Evolutionary conservation across 2,113 vertebrate genomes (phyloP).

Genomic region (Oncorhynchus keta): DNA sequence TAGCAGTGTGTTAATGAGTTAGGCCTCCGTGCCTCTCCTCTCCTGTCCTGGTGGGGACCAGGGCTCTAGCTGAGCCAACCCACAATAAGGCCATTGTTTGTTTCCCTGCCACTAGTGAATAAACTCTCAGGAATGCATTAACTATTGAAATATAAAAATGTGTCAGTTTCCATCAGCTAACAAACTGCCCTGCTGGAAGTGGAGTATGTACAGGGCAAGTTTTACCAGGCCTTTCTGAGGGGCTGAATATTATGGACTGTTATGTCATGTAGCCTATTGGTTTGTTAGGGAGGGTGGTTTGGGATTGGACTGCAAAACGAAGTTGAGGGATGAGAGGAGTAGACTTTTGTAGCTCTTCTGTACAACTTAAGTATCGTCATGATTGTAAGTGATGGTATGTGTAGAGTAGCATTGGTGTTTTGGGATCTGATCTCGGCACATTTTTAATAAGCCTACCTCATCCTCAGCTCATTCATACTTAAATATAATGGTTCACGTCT

Average conservation of each 20-base stretch:
- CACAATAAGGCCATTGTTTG: conserved; percentile 46
- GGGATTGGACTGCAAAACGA: neutral
- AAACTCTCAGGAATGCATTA: conserved; percentile 38
- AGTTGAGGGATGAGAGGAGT: no score
- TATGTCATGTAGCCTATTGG: no score
- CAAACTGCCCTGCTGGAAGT: neutral
- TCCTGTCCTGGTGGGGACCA: conserved; percentile 6
- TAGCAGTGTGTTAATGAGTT: neutral
- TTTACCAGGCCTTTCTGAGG: neutral
- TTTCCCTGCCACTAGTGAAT: conserved; percentile 32
- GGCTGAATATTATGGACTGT: no score
- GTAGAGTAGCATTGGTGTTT: neutral
- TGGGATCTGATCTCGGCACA: neutral
- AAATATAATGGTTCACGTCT: neutral
- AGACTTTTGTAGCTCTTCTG: no score
- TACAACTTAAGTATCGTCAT: no score
- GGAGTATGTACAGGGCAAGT: neutral
- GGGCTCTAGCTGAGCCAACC: conserved; percentile 10
- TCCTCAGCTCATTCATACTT: neutral
- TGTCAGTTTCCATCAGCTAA: conserved; percentile 13
- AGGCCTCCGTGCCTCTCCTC: neutral
- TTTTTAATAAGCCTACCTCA: neutral
- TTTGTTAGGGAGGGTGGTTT: no score
- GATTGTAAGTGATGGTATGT: no score
- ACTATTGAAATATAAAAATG: conserved; percentile 39